Conservation (phyloP, 2,797 vertebrate genomes). For the Botia kubotai region DNA sequence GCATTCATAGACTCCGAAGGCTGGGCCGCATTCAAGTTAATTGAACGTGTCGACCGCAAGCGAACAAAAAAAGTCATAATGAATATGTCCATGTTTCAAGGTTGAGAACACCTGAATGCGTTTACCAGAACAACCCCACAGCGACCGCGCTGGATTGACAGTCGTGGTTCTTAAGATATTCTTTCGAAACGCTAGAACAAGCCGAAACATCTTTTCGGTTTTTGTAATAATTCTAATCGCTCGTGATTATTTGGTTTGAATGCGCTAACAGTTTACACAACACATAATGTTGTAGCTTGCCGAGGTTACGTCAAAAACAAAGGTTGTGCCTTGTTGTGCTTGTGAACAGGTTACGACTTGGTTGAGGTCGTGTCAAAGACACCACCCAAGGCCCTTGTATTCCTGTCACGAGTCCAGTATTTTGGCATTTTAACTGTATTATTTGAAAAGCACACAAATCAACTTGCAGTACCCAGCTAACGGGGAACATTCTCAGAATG, state of each 20-base stretch:
- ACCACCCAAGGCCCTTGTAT: not conserved
- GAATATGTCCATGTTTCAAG: conserved; percentile 41
- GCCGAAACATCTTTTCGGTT: not conserved
- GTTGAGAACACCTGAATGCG: conserved; percentile 41
- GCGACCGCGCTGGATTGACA: not conserved
- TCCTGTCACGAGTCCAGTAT: conserved; percentile 55
- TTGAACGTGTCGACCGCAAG: conserved; percentile 42
- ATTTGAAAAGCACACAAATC: conserved; percentile 64
- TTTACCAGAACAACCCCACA: conserved; percentile 30
- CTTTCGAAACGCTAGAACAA: not conserved
- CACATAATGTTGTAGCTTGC: not conserved
- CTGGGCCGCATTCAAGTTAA: conserved; percentile 48
- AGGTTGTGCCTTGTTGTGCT: not conserved
- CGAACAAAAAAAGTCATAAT: conserved; percentile 29
- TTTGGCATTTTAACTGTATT: not conserved
- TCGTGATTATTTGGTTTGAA: not conserved
- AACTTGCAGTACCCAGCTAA: not conserved
- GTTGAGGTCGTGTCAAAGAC: not conserved
- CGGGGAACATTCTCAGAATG: too few relatives aligned
- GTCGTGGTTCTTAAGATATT: not conserved
- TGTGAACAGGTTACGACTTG: not conserved
- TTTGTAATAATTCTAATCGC: too few relatives aligned
- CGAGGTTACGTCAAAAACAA: not conserved
- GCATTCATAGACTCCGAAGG: conserved; percentile 56
- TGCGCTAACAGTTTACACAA: not conserved